Percentiles rank a stretch among this genome's conserved stretches.
These are phyloP conservation scores for Hippocampus barbouri DNA, from an alignment of 2,113 vertebrate species.

Conservation along the genomic window DNA sequence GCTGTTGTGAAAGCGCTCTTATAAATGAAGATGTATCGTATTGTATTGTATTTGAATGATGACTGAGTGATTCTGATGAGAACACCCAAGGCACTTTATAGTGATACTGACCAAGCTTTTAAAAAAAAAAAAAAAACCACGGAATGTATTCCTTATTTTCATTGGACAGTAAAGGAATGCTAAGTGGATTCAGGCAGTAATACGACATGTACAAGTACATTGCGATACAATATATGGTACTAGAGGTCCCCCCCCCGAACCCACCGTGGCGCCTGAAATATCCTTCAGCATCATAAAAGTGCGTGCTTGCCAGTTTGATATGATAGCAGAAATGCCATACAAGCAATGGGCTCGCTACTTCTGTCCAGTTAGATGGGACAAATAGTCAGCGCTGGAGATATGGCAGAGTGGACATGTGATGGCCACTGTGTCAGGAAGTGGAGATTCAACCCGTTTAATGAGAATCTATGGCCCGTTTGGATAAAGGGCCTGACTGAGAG, in stretches of 20 bases:
- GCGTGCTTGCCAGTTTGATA: background rate
- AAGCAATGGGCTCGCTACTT: conserved; percentile 2
- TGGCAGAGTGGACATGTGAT: conserved; percentile 58
- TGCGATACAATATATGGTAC: background rate
- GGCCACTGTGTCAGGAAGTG: conserved; percentile 59
- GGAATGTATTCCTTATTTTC: background rate
- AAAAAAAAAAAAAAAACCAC: background rate
- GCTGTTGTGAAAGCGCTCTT: no score
- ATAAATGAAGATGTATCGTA: no score
- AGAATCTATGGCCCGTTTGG: conserved; percentile 68
- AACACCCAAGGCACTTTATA: background rate
- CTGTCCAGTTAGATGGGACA: conserved; percentile 51
- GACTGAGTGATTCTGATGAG: no score
- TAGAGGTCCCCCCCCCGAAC: background rate
- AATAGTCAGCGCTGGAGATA: conserved; percentile 53
- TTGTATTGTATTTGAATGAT: no score
- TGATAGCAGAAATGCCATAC: conserved; percentile 16
- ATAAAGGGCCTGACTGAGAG: conserved; percentile 63
- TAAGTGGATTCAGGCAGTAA: background rate
- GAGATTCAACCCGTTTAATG: conserved; percentile 67
- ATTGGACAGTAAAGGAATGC: background rate
- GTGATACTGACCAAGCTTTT: background rate
- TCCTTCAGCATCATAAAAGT: conserved; percentile 3
- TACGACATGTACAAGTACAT: background rate
- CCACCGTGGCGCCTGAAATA: background rate